Percentiles rank a stretch among this genome's conserved stretches.
Evolutionary conservation across 2,888 invertebrate genomes (phyloP).

Genomic region (Tolmerus cingulatus): DNA sequence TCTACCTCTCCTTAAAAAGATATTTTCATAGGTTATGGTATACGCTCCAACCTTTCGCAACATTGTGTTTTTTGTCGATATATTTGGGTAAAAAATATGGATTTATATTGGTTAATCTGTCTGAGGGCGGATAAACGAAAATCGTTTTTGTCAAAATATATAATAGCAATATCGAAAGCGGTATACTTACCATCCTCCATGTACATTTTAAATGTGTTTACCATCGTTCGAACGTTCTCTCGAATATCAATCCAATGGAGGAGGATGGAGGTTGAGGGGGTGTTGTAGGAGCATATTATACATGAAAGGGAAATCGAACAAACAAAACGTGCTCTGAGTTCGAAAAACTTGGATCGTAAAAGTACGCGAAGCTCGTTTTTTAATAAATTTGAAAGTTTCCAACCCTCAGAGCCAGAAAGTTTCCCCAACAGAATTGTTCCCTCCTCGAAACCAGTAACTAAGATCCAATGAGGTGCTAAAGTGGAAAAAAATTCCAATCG

Average conservation of each 20-base stretch:
- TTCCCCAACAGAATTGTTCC: background rate
- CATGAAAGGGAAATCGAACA: constrained; percentile 1
- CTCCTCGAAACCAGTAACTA: background rate
- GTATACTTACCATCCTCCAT: background rate
- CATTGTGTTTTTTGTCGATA: background rate
- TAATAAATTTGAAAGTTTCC: constrained; percentile 26
- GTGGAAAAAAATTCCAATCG: constrained; percentile 34
- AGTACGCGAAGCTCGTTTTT: constrained; percentile 7
- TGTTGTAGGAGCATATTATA: background rate
- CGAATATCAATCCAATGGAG: background rate
- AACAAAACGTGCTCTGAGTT: constrained; percentile 12
- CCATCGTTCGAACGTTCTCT: background rate
- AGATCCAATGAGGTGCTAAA: constrained; percentile 25
- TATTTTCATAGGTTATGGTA: background rate
- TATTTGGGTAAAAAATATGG: background rate
- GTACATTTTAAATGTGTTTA: background rate
- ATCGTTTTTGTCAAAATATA: background rate
- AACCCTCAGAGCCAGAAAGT: background rate
- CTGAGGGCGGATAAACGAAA: background rate
- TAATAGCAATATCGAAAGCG: background rate
- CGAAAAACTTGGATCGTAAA: background rate
- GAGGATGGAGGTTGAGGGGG: background rate
- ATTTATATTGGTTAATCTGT: background rate
- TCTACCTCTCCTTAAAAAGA: background rate
- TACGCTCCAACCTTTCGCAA: background rate